Conservation (phyloP, 2,113 vertebrate genomes). For the Chascanopsetta lugubris region DNA sequence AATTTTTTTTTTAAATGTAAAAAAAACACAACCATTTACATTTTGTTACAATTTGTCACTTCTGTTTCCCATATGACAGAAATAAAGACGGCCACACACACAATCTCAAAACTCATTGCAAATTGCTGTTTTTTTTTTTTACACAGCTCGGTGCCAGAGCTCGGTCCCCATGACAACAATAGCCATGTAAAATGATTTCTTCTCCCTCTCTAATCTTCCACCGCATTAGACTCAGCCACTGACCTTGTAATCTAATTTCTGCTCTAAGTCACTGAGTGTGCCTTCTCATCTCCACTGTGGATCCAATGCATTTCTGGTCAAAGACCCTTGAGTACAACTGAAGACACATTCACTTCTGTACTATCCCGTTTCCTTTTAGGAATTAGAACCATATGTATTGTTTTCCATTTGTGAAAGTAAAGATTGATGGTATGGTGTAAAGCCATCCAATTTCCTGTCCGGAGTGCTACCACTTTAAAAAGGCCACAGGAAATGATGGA, state of each 20-base stretch:
- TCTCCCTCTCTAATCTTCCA: constrained; percentile 54
- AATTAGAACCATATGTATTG: no score
- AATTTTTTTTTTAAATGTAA: not conserved
- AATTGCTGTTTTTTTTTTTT: constrained; percentile 34
- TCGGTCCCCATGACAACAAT: constrained; percentile 62
- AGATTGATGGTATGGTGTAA: no score
- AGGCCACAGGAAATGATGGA: no score
- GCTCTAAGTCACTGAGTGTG: constrained; percentile 45
- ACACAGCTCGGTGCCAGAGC: constrained; percentile 39
- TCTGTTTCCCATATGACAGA: not conserved
- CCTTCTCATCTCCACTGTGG: constrained; percentile 39
- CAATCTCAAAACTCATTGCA: constrained; percentile 25
- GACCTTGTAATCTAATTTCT: constrained; percentile 69
- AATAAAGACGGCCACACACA: constrained; percentile 8
- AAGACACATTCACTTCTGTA: constrained; percentile 41
- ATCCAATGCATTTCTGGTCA: constrained; percentile 53
- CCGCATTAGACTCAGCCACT: constrained; percentile 53
- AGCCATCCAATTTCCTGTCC: no score
- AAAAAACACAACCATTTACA: not conserved
- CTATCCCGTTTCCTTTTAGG: not conserved
- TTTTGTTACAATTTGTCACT: not conserved
- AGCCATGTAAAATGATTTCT: constrained; percentile 50
- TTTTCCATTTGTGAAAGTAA: not conserved
- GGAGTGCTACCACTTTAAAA: no score
- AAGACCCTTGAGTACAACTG: constrained; percentile 36